A percentile compares a stretch with the other conserved stretches of the same genome.
These are phyloP conservation scores for Ichneumon xanthorius DNA, from an alignment of 2,888 invertebrate genomes.

Conservation along the genomic window DNA sequence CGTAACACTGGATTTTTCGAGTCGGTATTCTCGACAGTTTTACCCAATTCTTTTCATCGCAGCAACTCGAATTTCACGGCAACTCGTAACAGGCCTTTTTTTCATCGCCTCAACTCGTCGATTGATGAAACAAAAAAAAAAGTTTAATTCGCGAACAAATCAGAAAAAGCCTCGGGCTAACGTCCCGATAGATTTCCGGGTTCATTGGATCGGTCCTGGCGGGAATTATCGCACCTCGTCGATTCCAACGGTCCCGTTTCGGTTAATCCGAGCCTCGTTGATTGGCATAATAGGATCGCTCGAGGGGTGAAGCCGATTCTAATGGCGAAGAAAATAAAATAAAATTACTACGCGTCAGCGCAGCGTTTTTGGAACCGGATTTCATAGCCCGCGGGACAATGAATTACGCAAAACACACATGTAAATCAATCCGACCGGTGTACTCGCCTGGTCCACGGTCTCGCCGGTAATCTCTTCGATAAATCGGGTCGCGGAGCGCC, in stretches of 20 bases:
- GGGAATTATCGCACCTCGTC: slow-evolving; percentile 2
- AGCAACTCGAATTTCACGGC: too few relatives aligned
- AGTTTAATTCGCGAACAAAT: neutral
- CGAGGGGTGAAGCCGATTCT: neutral
- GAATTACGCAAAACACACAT: slow-evolving; percentile 11
- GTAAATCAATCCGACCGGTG: slow-evolving; percentile 14
- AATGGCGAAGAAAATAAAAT: neutral
- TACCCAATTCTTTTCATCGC: too few relatives aligned
- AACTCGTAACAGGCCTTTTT: too few relatives aligned
- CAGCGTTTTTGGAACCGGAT: neutral
- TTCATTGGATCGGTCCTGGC: slow-evolving; percentile 16
- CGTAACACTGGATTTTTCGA: too few relatives aligned
- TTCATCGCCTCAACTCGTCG: too few relatives aligned
- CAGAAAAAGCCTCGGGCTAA: neutral
- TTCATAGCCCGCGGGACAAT: neutral
- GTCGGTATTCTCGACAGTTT: too few relatives aligned
- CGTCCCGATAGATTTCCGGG: slow-evolving; percentile 25
- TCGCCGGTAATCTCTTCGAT: neutral
- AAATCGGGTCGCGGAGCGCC: neutral
- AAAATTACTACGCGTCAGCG: neutral
- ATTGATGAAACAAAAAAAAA: neutral
- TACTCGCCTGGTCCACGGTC: neutral
- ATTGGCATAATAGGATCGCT: slow-evolving; percentile 33
- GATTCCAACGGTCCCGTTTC: slow-evolving; percentile 6
- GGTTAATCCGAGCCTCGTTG: slow-evolving; percentile 19